Conservation (phyloP, 2,888 invertebrate species). For the Cephus pygmeus region DNA sequence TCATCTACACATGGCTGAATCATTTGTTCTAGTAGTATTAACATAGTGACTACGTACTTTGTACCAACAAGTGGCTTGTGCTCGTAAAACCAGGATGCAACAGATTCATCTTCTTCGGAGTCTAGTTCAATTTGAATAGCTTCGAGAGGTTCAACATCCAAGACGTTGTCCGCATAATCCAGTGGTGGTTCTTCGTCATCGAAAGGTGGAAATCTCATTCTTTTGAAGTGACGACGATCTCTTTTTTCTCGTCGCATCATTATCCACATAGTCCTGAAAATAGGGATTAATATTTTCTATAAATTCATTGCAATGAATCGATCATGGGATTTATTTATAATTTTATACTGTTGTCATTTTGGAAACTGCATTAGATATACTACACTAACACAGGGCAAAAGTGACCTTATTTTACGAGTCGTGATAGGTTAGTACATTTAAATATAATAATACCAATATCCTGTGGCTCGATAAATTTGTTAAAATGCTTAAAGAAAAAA, state of each 20-base stretch:
- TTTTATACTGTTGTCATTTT: constrained; percentile 16
- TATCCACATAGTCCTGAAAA: constrained; percentile 96
- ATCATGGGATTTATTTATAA: constrained; percentile 9
- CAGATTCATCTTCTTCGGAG: constrained; percentile 90
- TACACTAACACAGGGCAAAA: constrained; percentile 23
- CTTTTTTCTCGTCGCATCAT: constrained; percentile 99
- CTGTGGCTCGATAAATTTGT: constrained; percentile 9
- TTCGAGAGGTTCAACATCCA: constrained; percentile 98
- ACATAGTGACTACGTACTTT: constrained; percentile 70
- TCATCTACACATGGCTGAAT: constrained; percentile 39
- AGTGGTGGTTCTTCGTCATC: constrained; percentile 99
- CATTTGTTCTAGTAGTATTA: not conserved
- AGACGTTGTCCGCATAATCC: constrained; percentile 98
- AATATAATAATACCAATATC: constrained; percentile 14
- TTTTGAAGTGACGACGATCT: constrained; percentile 97
- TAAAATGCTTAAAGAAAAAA: not conserved
- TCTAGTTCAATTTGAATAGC: constrained; percentile 99
- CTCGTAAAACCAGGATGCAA: constrained; percentile 98
- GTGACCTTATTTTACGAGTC: constrained; percentile 25
- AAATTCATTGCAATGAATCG: not conserved
- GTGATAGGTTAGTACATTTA: constrained; percentile 12
- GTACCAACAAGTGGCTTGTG: constrained; percentile 95
- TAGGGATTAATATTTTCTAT: not conserved
- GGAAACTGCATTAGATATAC: constrained; percentile 27
- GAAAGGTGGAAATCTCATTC: constrained; percentile 99